phyloP scores from a whole-genome alignment of 2,888 invertebrate species.

The Protonemura montana region DNA sequence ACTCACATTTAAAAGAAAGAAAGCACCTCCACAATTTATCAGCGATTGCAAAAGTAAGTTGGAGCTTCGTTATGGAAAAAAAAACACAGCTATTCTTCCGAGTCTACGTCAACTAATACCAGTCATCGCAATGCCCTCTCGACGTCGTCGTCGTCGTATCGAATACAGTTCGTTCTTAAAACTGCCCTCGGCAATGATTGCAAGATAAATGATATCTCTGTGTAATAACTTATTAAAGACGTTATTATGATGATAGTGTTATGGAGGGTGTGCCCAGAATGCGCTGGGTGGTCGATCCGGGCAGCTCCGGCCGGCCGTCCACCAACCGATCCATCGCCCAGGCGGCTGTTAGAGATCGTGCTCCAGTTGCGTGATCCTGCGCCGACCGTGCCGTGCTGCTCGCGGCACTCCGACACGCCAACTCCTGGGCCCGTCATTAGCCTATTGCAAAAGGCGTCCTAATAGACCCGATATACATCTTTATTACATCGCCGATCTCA shows the following conservation, averaged over 20 bases:
- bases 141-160: neutral
- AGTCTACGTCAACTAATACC: conserved; percentile 5
- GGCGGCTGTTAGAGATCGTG: neutral
- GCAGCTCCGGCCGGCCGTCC: neutral
- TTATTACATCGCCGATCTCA: conserved; percentile 47
- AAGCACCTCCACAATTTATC: too few species aligned
- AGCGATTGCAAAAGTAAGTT: too few species aligned
- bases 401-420: conserved; percentile 57
- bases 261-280: conserved; percentile 42
- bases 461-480: conserved; percentile 56
- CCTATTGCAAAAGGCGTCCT: conserved; percentile 63
- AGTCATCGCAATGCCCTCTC: neutral
- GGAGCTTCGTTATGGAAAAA: too few species aligned
- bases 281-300: conserved; percentile 43
- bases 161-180: neutral
- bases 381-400: conserved; percentile 51
- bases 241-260: conserved; percentile 24
- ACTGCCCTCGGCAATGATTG: neutral
- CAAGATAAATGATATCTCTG: conserved; percentile 19
- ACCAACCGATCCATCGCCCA: neutral
- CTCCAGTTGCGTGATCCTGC: conserved; percentile 42
- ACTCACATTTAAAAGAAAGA: too few species aligned
- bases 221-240: conserved; percentile 23
- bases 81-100: neutral
- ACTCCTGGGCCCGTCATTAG: conserved; percentile 61